A percentile compares a stretch with the other conserved stretches of the same genome.
Evolutionary conservation across 2,113 vertebrate species (phyloP).

Genomic region (Sebastes fasciatus): DNA sequence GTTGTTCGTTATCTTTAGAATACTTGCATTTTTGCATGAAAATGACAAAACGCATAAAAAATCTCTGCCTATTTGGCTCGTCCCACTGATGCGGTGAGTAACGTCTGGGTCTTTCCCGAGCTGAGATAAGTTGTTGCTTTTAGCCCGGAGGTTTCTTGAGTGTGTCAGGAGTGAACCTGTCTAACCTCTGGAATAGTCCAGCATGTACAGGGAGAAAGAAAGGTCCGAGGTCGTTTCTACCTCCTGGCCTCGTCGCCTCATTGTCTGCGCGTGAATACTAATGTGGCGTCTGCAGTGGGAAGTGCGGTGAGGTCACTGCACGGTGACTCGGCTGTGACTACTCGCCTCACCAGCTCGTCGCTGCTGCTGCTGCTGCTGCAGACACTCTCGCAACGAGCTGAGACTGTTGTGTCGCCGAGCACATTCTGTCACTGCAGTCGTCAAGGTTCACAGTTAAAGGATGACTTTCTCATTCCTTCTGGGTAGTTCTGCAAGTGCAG

Average conservation of each 20-base stretch:
- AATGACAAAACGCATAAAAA: neutral
- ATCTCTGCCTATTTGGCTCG: neutral
- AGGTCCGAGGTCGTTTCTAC: neutral
- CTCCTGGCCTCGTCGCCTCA: neutral
- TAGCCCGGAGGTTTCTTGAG: neutral
- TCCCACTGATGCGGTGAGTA: neutral
- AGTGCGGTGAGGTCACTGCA: constrained; percentile 39
- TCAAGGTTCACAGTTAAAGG: constrained; percentile 31
- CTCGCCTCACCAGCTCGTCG: constrained; percentile 21
- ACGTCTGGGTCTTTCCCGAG: neutral
- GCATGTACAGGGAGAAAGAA: neutral
- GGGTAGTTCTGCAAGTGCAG: neutral
- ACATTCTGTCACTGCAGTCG: constrained; percentile 25
- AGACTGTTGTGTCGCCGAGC: constrained; percentile 18
- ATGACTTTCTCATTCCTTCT: constrained; percentile 5
- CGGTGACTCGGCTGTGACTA: constrained; percentile 57
- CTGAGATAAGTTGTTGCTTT: neutral
- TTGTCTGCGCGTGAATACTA: constrained; percentile 4
- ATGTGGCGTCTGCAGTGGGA: constrained; percentile 48
- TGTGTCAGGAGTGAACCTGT: neutral
- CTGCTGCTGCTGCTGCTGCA: constrained; percentile 41
- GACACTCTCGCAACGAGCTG: neutral
- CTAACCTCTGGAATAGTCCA: neutral
- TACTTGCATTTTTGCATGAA: neutral
- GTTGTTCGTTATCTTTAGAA: neutral